Base-by-base conservation (phyloP, 2,113 vertebrate species). In the Ginglymostoma cirratum region DNA sequence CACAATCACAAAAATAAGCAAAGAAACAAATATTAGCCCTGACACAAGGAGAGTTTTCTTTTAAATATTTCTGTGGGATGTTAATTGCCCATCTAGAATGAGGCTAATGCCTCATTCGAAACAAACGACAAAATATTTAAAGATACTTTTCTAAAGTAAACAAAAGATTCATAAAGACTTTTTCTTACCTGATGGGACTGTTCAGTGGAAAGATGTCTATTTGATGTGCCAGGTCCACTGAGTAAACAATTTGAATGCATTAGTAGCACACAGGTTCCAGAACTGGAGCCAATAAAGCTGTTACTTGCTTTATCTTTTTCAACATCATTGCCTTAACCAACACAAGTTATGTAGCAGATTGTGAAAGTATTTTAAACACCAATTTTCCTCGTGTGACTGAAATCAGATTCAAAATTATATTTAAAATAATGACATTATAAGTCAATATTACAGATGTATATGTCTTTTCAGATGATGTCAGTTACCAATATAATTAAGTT, bases 371-470 rank as follows among this genome's bases (percentile, higher is more conserved):
- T 83, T 83, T 83, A 19, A 70, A 42, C 38, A 45, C 19, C 66
- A 94, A 15, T 70, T 42, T 38, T 67, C 21, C 34, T 42, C 21
- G 19, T 69, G 92, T 38, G 45, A 70, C 42, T 94, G 3, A 94
- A 94, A 45, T 45, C 19, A 12, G 65, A 94, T 10, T 94, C 69
- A 3, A 70, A 94, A 95, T 95, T 95, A 72, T 4, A 95, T 48
- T 95, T 72, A 65, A 19, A 45, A 69, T 45, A 72, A 95, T 95
- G 42, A 24, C 67, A 95, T 95, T 45, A 72, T 95, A 95, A 70
- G 5, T 48, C n/a, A 66, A 52, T 94, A 42, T 94, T 72, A 27
- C 94, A 94, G 87, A 90, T 61, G n/a, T 30, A 72, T 52, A 52
- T 95, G 42, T 3, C 94, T 72, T 72, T 34, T 30, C 27, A 23